These are phyloP conservation scores for Platysteira castanea DNA, from an alignment of 2,113 vertebrate species.

Conservation along the genomic window DNA sequence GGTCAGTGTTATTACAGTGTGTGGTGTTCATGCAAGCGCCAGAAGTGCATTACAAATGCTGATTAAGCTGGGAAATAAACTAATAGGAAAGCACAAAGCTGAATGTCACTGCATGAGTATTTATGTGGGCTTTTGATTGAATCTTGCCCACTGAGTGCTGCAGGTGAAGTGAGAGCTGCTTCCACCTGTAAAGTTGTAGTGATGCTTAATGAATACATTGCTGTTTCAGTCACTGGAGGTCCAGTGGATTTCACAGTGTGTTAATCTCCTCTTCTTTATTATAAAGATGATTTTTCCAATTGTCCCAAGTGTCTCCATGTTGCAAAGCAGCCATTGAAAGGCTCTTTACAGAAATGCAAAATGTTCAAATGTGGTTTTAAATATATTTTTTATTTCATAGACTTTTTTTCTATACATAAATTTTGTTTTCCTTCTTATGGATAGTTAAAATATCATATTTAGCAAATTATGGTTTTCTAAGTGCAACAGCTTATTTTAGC, in stretches of 20 bases:
- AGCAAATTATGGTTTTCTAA: neutral
- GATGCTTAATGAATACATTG: neutral
- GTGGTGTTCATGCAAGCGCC: slow-evolving; percentile 32
- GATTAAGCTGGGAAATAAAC: slow-evolving; percentile 47
- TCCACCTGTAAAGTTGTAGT: neutral
- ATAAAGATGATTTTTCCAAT: neutral
- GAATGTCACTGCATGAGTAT: neutral
- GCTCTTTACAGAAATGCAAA: neutral
- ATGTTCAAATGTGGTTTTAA: neutral
- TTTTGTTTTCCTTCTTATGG: neutral
- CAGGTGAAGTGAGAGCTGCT: slow-evolving; percentile 1
- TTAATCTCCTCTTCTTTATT: neutral
- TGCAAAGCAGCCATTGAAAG: neutral
- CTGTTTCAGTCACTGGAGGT: neutral
- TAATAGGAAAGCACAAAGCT: neutral
- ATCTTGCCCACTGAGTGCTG: slow-evolving; percentile 6
- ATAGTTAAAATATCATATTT: neutral
- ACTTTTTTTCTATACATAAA: neutral
- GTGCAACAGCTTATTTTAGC: neutral
- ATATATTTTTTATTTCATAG: neutral
- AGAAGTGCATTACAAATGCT: slow-evolving; percentile 53
- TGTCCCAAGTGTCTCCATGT: neutral
- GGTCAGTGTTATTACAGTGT: neutral
- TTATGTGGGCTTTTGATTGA: slow-evolving; percentile 27
- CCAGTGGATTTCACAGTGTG: neutral